Percentiles rank a stretch among this genome's conserved stretches.
phyloP scores from a whole-genome alignment of 2,888 invertebrate species.

The Pammene aurita region DNA sequence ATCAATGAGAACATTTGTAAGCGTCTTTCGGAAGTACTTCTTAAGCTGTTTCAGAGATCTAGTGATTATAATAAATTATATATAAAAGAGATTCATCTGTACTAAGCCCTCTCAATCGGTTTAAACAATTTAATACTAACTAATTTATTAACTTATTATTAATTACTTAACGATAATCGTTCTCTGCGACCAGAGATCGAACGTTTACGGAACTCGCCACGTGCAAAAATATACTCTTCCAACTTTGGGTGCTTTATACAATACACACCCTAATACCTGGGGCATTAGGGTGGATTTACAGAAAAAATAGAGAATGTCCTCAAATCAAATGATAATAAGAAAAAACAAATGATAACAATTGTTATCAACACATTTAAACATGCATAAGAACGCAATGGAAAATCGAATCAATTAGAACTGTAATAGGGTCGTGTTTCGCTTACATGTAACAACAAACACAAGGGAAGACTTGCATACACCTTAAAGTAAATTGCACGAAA shows the following conservation, averaged over 20 bases:
- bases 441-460: conserved; percentile 41
- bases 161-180: conserved; percentile 36
- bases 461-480: conserved; percentile 50
- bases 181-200: conserved; percentile 41
- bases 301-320: conserved; percentile 56
- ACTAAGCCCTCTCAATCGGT: conserved; percentile 22
- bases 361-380: too few relatives aligned
- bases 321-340: conserved; percentile 46
- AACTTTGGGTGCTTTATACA: conserved; percentile 60
- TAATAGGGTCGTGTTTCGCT: conserved; percentile 2
- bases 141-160: conserved; percentile 25
- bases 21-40: too few relatives aligned
- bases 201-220: conserved; percentile 54
- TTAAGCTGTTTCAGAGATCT: neutral
- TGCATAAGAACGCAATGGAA: neutral
- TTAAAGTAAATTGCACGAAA: conserved; percentile 58
- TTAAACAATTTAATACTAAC: conserved; percentile 29
- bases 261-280: conserved; percentile 14
- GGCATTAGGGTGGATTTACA: conserved; percentile 17
- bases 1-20: too few relatives aligned
- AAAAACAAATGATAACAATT: too few relatives aligned
- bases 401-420: conserved; percentile 1
- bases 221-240: conserved; percentile 58
- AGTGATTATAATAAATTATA: neutral
- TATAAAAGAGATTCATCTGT: conserved; percentile 14